Conservation (phyloP, 2,113 vertebrate species). For the Numida meleagris region DNA sequence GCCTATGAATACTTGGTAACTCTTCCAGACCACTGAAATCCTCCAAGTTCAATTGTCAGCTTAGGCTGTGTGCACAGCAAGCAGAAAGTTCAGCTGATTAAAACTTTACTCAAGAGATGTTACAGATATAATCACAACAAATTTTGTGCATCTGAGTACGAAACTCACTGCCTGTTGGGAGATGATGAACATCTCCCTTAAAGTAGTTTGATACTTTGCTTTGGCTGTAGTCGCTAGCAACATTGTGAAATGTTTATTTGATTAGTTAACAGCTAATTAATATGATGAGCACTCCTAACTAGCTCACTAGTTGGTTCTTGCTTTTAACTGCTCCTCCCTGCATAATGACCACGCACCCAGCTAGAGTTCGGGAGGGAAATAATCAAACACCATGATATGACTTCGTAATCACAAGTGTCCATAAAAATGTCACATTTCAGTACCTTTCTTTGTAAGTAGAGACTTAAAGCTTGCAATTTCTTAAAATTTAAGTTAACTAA, state of each 20-base stretch:
- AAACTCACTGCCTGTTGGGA: not conserved
- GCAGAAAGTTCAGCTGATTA: slow-evolving; percentile 5
- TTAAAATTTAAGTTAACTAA: not conserved
- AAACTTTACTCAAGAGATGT: not conserved
- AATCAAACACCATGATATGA: not conserved
- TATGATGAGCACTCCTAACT: not conserved
- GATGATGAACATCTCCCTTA: not conserved
- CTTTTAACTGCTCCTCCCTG: not conserved
- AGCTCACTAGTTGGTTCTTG: not conserved
- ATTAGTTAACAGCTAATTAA: not conserved
- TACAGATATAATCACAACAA: not conserved
- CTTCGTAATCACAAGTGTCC: not conserved
- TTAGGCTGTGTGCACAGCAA: not conserved
- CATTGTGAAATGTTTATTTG: not conserved
- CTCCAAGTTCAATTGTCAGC: not conserved
- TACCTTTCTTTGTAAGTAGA: not conserved
- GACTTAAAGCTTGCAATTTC: not conserved
- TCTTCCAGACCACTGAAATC: no score
- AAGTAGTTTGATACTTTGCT: not conserved
- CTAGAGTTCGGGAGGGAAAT: not conserved
- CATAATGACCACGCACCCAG: not conserved
- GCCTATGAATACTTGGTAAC: no score
- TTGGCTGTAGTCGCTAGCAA: not conserved
- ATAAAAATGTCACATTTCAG: not conserved
- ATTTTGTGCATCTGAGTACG: not conserved